Conservation (phyloP, 2,113 vertebrate genomes). For the Scomber scombrus region DNA sequence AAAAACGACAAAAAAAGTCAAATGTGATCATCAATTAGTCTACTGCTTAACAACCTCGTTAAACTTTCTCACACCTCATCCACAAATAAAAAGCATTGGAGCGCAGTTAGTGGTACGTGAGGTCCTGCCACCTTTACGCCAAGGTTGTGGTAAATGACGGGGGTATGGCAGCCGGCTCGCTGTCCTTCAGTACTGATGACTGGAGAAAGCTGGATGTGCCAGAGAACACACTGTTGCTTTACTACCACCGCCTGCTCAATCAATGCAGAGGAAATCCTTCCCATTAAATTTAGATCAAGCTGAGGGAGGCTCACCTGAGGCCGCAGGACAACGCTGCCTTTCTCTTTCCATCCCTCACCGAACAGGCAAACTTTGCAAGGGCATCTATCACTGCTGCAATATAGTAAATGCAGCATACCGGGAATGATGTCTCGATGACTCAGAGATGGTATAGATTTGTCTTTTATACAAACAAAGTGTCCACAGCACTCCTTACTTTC, state of each 20-base stretch:
- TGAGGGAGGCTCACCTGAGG: slow-evolving; percentile 48
- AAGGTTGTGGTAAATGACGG: slow-evolving; percentile 48
- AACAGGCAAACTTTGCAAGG: slow-evolving; percentile 46
- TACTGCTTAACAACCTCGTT: background rate
- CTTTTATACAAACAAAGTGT: slow-evolving; percentile 6
- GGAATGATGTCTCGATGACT: background rate
- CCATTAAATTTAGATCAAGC: slow-evolving; percentile 61
- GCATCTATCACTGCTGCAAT: slow-evolving; percentile 12
- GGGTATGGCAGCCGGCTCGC: slow-evolving; percentile 28
- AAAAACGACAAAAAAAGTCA: background rate
- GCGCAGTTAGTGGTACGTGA: background rate
- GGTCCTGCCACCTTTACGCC: slow-evolving; percentile 25
- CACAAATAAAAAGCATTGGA: slow-evolving; percentile 16
- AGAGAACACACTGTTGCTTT: slow-evolving; percentile 54
- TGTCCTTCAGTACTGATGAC: slow-evolving; percentile 70
- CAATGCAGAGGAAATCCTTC: slow-evolving; percentile 73
- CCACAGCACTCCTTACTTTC: background rate
- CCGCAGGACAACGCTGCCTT: background rate
- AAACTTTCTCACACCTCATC: slow-evolving; percentile 2
- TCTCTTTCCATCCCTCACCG: background rate
- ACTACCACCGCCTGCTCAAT: slow-evolving; percentile 63
- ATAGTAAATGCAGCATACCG: background rate
- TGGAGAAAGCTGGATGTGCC: slow-evolving; percentile 47
- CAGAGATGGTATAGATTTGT: background rate
- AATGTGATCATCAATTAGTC: slow-evolving; percentile 1